phyloP scores from a whole-genome alignment of 2,113 vertebrate genomes.

The Gallinago paraguaiae region DNA sequence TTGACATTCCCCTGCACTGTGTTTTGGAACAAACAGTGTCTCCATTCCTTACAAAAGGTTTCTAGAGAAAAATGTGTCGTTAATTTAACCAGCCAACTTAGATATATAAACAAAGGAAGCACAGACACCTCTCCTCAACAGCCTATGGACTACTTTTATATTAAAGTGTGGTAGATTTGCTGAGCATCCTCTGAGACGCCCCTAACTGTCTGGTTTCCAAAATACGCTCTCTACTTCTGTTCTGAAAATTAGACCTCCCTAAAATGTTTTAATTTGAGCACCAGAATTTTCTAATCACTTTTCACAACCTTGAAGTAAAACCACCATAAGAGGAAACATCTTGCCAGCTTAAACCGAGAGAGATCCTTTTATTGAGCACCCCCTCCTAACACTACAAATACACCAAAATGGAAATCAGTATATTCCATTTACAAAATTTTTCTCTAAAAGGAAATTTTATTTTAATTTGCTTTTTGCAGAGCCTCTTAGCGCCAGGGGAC shows the following conservation, averaged over 20 bases:
- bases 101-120: background rate
- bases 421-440: background rate
- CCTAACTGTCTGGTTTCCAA: background rate
- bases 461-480: background rate
- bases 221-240: background rate
- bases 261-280: background rate
- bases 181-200: background rate
- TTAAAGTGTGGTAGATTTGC: background rate
- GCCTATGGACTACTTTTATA: background rate
- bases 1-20: background rate
- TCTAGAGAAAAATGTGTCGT: background rate
- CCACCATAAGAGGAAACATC: background rate
- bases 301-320: background rate
- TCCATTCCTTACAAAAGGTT: background rate
- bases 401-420: background rate
- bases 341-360: background rate
- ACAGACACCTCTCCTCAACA: background rate
- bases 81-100: background rate
- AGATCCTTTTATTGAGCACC: background rate
- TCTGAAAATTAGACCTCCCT: background rate
- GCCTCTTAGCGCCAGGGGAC: background rate
- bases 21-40: background rate
- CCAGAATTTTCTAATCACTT: background rate
- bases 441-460: background rate
- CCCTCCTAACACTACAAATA: background rate